Evolutionary conservation across 2,113 vertebrate genomes (phyloP).

Genomic region (Oncorhynchus keta): DNA sequence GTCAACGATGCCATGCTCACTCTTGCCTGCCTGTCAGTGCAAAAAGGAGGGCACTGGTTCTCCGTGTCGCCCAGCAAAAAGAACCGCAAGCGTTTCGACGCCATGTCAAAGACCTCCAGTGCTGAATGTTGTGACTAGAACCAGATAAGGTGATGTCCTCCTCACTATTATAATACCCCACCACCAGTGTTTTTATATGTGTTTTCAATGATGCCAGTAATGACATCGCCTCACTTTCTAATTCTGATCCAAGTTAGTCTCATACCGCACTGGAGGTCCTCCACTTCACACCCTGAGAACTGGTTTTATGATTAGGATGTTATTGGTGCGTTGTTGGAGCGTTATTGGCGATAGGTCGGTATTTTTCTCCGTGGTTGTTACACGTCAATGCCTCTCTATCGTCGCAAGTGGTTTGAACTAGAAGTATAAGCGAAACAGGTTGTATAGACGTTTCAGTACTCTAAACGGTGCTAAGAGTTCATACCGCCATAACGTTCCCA

Average conservation of each 20-base stretch:
- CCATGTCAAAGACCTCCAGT: background rate
- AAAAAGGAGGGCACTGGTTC: background rate
- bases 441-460: background rate
- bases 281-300: background rate
- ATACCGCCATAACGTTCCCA: background rate
- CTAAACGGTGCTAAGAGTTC: conserved; percentile 7
- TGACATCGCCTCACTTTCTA: background rate
- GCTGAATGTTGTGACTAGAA: background rate
- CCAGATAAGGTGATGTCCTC: background rate
- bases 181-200: background rate
- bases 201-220: background rate
- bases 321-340: too few species aligned
- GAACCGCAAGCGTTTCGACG: background rate
- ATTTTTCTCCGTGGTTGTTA: background rate
- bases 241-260: background rate
- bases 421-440: background rate
- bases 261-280: background rate
- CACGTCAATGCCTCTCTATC: background rate
- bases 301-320: too few species aligned
- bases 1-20: background rate
- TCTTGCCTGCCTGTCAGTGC: background rate
- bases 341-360: background rate
- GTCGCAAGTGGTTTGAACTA: background rate
- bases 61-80: background rate
- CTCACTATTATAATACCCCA: background rate